Evolutionary conservation across 2,113 vertebrate species (phyloP).

Genomic region (Stegastes partitus): DNA sequence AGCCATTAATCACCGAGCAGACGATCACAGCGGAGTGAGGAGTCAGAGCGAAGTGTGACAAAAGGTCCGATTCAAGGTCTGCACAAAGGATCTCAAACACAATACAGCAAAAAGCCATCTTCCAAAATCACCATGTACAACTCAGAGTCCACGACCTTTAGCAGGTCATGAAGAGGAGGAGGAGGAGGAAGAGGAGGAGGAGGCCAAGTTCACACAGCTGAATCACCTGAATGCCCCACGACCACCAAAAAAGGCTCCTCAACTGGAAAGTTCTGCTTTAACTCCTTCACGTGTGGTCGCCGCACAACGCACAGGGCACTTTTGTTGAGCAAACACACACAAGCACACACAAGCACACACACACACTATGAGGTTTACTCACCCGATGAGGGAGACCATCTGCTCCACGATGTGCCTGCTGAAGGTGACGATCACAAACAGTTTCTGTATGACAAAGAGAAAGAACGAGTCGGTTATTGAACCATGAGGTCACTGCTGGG

Average conservation of each 20-base stretch:
- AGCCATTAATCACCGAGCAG: slow-evolving; percentile 58
- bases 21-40: slow-evolving; percentile 2
- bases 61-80: slow-evolving; percentile 30
- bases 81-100: slow-evolving; percentile 1
- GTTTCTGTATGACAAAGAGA: slow-evolving; percentile 90
- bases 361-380: slow-evolving; percentile 84
- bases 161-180: slow-evolving; percentile 3
- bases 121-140: slow-evolving; percentile 6
- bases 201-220: slow-evolving; percentile 11
- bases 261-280: slow-evolving; percentile 41
- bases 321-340: slow-evolving; percentile 11
- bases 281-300: slow-evolving; percentile 52
- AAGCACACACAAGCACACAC: slow-evolving; percentile 6
- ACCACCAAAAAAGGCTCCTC: slow-evolving; percentile 15
- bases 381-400: slow-evolving; percentile 95
- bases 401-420: slow-evolving; percentile 95
- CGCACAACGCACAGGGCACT: slow-evolving; percentile 34
- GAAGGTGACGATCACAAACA: slow-evolving; percentile 95
- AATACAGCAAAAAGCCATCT: slow-evolving; percentile 10
- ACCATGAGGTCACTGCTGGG: slow-evolving; percentile 59
- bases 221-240: slow-evolving; percentile 28
- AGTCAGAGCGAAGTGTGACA: slow-evolving; percentile 27
- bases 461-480: slow-evolving; percentile 56
- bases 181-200: slow-evolving; percentile 35
- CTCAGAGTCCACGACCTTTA: slow-evolving; percentile 34